Conservation (phyloP, 2,888 invertebrate species). For the Caradrina clavipalpis region DNA sequence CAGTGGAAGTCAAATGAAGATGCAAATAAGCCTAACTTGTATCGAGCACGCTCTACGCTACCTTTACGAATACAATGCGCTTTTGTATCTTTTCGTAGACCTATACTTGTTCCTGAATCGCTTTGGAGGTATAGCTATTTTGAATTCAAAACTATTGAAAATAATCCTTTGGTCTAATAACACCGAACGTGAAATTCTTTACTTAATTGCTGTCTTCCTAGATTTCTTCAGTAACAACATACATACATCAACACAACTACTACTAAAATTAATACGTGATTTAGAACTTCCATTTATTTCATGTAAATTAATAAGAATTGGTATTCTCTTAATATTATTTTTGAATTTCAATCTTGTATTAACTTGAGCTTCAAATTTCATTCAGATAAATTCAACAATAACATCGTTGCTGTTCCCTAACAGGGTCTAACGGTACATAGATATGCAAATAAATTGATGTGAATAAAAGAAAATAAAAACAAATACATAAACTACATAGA, state of each 20-base stretch:
- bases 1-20: constrained; percentile 47
- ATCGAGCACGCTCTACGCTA: constrained; percentile 65
- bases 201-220: not conserved
- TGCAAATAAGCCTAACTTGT: constrained; percentile 75
- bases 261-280: too few species aligned
- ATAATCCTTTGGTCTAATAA: not conserved
- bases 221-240: not conserved
- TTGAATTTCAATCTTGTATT: too few species aligned
- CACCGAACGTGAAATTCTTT: not conserved
- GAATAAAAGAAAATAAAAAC: too few species aligned
- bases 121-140: constrained; percentile 13
- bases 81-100: constrained; percentile 26
- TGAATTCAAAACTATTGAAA: constrained; percentile 24
- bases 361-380: too few species aligned
- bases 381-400: too few species aligned
- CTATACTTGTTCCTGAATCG: not conserved
- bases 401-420: too few species aligned
- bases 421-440: too few species aligned
- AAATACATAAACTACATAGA: not conserved
- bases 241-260: too few species aligned
- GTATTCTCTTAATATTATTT: too few species aligned
- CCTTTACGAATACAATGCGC: constrained; percentile 6
- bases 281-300: too few species aligned
- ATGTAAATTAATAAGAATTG: too few species aligned
- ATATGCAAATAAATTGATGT: too few species aligned